Base-by-base conservation (phyloP, 2,888 invertebrate species). In the Tetrapedia diversipes region DNA sequence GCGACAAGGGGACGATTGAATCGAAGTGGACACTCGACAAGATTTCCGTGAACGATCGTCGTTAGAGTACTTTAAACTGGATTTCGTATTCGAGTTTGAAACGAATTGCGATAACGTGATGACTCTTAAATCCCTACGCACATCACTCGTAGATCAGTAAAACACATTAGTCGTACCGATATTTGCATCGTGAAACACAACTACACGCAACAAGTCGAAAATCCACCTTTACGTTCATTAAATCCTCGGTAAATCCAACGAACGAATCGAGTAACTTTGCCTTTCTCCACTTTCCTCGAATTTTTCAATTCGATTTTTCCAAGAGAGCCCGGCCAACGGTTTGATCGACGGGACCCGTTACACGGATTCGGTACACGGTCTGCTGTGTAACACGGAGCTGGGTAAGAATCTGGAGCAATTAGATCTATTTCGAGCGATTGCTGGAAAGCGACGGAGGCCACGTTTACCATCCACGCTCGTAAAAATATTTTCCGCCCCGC, bases 361-460 rank as follows among this genome's bases (percentile, higher is more conserved):
- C 39, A 14, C 39, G 10, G 27, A 14, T 41, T 34, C 37, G 34
- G n/a, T 22, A 11, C 22, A 0, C 49, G 8, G 4, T 49, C 61
- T 64, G 72, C 78, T 77, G 64, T 71, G 66, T 63, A 73, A 79
- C 53, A 29, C 14, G 49, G 45, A 34, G 32, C 34, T n/a, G n/a
- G 0, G 3, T 49, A 51, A 54, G 70, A 74, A 80, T 74, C 70
- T 75, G 67, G 76, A 78, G 57, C 78, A 71, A 76, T 84, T 79
- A 69, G 60, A 70, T 83, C 84, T 84, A 84, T 84, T 84, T 83
- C 67, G 66, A 75, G 79, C 76, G 77, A 75, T 85, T 83, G 69
- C 83, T 79, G 79, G 73, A 84, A 56, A 73, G 54, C 63, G 64
- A 8, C 56, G 43, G 54, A 51, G 61, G 16, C 47, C 24, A 7